These are phyloP conservation scores for Elgonia sp. DNA, from an alignment of 2,888 invertebrate species.

Conservation along the genomic window DNA sequence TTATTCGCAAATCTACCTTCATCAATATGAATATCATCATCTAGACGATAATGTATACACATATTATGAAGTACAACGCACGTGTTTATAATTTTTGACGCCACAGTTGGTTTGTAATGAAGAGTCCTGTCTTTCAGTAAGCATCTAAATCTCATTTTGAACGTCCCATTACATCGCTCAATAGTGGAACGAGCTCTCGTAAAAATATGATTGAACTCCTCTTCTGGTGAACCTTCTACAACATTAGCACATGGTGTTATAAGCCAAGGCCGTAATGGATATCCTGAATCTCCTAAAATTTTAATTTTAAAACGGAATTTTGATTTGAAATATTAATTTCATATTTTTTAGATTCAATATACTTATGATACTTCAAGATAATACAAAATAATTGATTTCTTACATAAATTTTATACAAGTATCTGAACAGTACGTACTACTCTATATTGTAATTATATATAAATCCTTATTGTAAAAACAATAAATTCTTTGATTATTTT, in stretches of 20 bases:
- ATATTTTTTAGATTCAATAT: too few species aligned
- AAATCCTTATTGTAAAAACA: too few species aligned
- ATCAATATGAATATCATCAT: neutral
- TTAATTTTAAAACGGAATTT: too few species aligned
- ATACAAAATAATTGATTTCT: too few species aligned
- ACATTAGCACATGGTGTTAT: slow-evolving; percentile 1
- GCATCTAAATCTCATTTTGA: slow-evolving; percentile 17
- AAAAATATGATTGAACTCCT: neutral
- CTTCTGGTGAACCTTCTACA: neutral
- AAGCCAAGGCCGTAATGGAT: slow-evolving; percentile 8
- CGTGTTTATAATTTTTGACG: slow-evolving; percentile 20
- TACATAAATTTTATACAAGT: too few species aligned
- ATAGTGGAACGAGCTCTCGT: neutral
- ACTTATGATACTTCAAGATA: too few species aligned
- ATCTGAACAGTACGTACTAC: too few species aligned
- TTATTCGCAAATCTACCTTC: neutral
- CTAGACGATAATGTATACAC: neutral
- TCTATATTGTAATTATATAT: too few species aligned
- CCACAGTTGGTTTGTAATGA: neutral
- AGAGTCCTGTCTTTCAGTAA: slow-evolving; percentile 2
- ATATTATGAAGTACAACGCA: neutral
- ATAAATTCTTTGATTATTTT: too few species aligned
- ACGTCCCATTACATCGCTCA: slow-evolving; percentile 15
- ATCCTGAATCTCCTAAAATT: slow-evolving; percentile 29
- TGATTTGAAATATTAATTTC: too few species aligned